Evolutionary conservation across 2,113 vertebrate genomes (phyloP).

Genomic region (Nematolebias whitei): DNA sequence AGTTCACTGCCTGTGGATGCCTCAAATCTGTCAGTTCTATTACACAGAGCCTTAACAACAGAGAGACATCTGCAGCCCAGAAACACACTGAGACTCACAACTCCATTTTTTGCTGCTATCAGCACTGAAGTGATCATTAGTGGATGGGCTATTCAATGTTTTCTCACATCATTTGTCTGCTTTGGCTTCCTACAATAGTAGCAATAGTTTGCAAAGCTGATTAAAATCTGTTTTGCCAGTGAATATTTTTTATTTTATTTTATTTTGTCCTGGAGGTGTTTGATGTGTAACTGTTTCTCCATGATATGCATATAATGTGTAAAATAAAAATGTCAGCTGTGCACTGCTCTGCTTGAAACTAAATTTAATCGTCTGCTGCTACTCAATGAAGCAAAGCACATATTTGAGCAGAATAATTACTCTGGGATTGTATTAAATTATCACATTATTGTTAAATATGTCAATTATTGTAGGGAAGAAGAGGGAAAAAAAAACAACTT

Average conservation of each 20-base stretch:
- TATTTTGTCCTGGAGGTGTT: background rate
- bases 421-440: too few species aligned
- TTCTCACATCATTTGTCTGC: background rate
- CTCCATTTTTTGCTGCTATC: slow-evolving; percentile 15
- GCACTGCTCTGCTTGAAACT: too few species aligned
- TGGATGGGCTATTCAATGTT: background rate
- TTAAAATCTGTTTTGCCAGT: background rate
- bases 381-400: background rate
- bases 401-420: too few species aligned
- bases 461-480: too few species aligned
- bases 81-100: slow-evolving; percentile 2
- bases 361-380: background rate
- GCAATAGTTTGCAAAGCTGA: background rate
- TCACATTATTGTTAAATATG: too few species aligned
- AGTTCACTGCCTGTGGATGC: slow-evolving; percentile 59
- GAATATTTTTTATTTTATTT: background rate
- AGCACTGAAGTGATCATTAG: background rate
- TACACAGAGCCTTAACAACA: slow-evolving; percentile 43
- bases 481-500: too few species aligned
- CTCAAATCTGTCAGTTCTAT: slow-evolving; percentile 68
- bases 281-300: background rate
- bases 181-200: background rate
- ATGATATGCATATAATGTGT: background rate
- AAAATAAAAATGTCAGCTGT: background rate
- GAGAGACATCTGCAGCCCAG: slow-evolving; percentile 59